A percentile compares a stretch with the other conserved stretches of the same genome.
Evolutionary conservation across 2,797 vertebrate genomes (phyloP).

Genomic region (Acipenser oxyrinchus): DNA sequence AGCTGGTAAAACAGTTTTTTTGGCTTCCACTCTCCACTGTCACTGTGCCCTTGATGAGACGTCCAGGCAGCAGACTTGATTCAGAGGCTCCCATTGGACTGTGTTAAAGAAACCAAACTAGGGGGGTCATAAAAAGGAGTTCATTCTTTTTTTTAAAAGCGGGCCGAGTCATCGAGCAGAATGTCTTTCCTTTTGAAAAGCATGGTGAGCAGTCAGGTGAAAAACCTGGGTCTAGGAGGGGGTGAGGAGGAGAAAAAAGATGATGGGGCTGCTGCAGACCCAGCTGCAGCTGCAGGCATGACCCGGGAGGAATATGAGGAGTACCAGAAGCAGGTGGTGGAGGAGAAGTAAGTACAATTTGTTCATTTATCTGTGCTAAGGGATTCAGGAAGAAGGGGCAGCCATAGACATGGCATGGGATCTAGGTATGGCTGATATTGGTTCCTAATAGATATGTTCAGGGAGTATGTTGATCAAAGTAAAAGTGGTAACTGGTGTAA

Average conservation of each 20-base stretch:
- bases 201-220: slow-evolving; percentile 88
- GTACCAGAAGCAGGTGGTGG: slow-evolving; percentile 91
- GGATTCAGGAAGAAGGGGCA: no score
- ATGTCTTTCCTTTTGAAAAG: slow-evolving; percentile 94
- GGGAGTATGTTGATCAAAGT: no score
- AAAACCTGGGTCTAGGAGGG: slow-evolving; percentile 86
- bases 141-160: slow-evolving; percentile 25
- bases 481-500: no score
- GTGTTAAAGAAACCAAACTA: slow-evolving; percentile 38
- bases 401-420: no score
- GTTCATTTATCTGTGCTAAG: neutral
- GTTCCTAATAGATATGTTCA: no score
- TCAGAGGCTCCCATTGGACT: slow-evolving; percentile 49
- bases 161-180: slow-evolving; percentile 23
- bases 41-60: slow-evolving; percentile 69
- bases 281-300: slow-evolving; percentile 87
- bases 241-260: slow-evolving; percentile 81
- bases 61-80: slow-evolving; percentile 56
- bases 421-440: no score
- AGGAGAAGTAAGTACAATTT: slow-evolving; percentile 89
- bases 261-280: slow-evolving; percentile 69
- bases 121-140: slow-evolving; percentile 19
- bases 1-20: slow-evolving; percentile 57
- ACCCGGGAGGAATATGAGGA: slow-evolving; percentile 94
- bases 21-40: slow-evolving; percentile 58